A percentile compares a stretch with the other conserved stretches of the same genome.
Evolutionary conservation across 2,113 vertebrate genomes (phyloP).

Genomic region (Misgurnus anguillicaudatus): DNA sequence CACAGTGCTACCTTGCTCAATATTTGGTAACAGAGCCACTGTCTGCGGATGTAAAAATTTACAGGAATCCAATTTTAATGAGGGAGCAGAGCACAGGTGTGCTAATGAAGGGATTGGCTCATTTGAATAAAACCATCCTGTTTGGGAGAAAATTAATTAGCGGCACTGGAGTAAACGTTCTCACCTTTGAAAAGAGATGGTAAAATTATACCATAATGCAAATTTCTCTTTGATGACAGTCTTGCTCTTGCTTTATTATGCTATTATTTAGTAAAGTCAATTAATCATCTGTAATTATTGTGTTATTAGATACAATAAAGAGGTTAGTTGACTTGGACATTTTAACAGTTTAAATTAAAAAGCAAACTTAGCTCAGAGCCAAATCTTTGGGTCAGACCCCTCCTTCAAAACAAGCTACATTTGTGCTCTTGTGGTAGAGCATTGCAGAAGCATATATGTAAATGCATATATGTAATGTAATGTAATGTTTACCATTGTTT

Average conservation of each 20-base stretch:
- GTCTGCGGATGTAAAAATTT: slow-evolving; percentile 74
- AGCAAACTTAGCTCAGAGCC: too few species aligned
- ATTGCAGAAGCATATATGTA: too few species aligned
- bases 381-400: too few species aligned
- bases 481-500: too few species aligned
- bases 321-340: slow-evolving; percentile 19
- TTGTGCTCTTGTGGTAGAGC: too few species aligned
- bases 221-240: slow-evolving; percentile 42
- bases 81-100: slow-evolving; percentile 75
- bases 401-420: too few species aligned
- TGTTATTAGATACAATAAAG: slow-evolving; percentile 33
- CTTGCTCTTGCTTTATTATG: slow-evolving; percentile 25
- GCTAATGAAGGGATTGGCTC: slow-evolving; percentile 71
- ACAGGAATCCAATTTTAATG: slow-evolving; percentile 77
- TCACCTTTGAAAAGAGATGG: slow-evolving; percentile 50
- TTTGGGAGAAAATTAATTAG: slow-evolving; percentile 69
- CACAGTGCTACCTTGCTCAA: slow-evolving; percentile 78
- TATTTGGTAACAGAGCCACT: slow-evolving; percentile 76
- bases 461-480: too few species aligned
- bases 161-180: slow-evolving; percentile 50
- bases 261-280: slow-evolving; percentile 42
- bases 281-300: slow-evolving; percentile 47
- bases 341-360: not conserved
- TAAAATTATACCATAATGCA: slow-evolving; percentile 55
- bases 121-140: slow-evolving; percentile 71